phyloP scores from a whole-genome alignment of 2,113 vertebrate species.

The Peromyscus californicus region DNA sequence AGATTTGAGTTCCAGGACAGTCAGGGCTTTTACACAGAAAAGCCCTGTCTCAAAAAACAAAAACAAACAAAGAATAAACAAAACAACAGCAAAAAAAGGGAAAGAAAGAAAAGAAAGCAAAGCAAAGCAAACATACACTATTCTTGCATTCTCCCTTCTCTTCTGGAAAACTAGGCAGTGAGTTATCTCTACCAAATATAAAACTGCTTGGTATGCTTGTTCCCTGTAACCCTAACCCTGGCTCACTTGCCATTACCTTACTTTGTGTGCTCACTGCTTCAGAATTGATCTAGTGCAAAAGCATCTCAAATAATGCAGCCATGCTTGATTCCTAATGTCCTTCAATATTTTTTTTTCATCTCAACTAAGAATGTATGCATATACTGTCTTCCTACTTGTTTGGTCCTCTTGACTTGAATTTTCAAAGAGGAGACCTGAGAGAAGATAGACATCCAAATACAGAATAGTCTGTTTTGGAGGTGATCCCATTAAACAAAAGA shows the following conservation, averaged over 20 bases:
- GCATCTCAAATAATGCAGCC: background rate
- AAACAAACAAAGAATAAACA: too few relatives aligned
- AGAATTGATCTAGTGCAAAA: background rate
- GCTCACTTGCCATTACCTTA: background rate
- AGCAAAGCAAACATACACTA: too few relatives aligned
- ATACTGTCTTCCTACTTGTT: background rate
- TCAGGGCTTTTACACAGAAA: too few relatives aligned
- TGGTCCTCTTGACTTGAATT: background rate
- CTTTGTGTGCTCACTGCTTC: background rate
- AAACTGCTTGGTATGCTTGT: background rate
- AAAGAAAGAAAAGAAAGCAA: too few relatives aligned
- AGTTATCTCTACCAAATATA: background rate
- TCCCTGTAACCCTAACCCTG: accelerated
- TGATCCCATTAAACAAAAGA: background rate
- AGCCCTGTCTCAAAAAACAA: too few relatives aligned
- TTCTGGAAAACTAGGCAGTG: background rate
- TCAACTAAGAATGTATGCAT: background rate
- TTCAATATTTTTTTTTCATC: background rate
- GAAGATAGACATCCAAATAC: background rate
- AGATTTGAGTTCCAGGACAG: too few relatives aligned
- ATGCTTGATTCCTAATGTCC: too few relatives aligned
- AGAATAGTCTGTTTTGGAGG: background rate
- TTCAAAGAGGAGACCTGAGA: background rate
- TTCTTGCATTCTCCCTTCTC: background rate
- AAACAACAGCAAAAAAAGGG: too few relatives aligned